phyloP scores from a whole-genome alignment of 2,797 vertebrate genomes.

The Enteromius viviparus region DNA sequence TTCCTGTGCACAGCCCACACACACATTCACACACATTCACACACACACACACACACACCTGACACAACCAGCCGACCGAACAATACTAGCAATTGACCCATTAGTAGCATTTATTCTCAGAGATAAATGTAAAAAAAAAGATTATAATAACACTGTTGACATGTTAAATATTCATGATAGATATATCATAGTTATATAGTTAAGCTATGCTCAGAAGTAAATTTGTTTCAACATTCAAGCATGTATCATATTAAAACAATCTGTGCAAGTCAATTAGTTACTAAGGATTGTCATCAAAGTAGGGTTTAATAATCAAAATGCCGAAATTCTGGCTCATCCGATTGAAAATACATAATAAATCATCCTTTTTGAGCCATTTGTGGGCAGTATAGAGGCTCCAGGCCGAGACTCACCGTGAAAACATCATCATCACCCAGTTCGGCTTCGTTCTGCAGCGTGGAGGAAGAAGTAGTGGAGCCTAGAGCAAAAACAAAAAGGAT shows the following conservation, averaged over 20 bases:
- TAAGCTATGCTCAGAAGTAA: neutral
- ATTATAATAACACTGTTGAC: neutral
- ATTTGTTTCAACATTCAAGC: neutral
- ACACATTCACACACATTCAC: neutral
- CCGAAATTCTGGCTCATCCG: neutral
- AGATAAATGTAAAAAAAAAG: neutral
- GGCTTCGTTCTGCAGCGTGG: slow-evolving; percentile 93
- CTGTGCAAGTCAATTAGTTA: neutral
- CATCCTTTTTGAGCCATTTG: neutral
- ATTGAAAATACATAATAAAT: neutral
- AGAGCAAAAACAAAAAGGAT: slow-evolving; percentile 19
- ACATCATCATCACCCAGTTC: slow-evolving; percentile 96
- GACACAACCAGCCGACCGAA: slow-evolving; percentile 21
- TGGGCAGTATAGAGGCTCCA: neutral
- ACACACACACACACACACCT: slow-evolving; percentile 25
- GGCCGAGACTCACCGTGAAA: slow-evolving; percentile 86
- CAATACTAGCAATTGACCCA: neutral
- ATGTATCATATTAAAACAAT: slow-evolving; percentile 7
- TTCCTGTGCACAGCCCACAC: slow-evolving; percentile 41
- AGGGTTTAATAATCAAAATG: neutral
- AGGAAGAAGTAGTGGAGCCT: slow-evolving; percentile 98
- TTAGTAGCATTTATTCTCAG: slow-evolving; percentile 12
- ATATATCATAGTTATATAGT: neutral
- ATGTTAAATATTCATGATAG: neutral
- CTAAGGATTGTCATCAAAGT: neutral